These are phyloP conservation scores for Rhorus exstirpatorius DNA, from an alignment of 2,888 invertebrate species.

Conservation along the genomic window DNA sequence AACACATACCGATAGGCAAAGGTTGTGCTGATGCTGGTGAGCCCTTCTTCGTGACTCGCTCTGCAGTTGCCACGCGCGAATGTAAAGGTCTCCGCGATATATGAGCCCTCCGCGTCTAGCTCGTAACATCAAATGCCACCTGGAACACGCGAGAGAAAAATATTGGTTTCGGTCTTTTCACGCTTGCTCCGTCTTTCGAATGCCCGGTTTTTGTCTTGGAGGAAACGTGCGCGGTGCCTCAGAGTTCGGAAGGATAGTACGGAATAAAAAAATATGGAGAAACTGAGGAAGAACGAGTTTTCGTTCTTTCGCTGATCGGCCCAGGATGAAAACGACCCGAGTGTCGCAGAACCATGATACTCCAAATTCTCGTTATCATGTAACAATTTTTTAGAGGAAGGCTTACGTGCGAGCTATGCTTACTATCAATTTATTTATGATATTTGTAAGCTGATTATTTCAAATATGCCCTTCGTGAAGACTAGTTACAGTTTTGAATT, in stretches of 20 bases:
- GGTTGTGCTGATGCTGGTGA: conserved; percentile 81
- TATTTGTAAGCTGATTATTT: not conserved
- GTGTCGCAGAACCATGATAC: not conserved
- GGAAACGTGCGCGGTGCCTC: conserved; percentile 12
- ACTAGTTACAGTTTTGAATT: no score
- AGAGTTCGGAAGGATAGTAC: not conserved
- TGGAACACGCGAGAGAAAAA: conserved; percentile 78
- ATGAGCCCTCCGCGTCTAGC: conserved; percentile 85
- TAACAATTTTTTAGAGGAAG: not conserved
- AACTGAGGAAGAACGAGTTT: not conserved
- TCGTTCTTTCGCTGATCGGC: conserved; percentile 8
- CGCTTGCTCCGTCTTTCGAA: conserved; percentile 18
- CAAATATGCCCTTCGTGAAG: not conserved
- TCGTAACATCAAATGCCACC: conserved; percentile 87
- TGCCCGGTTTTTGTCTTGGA: not conserved
- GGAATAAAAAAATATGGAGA: not conserved
- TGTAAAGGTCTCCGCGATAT: conserved; percentile 87
- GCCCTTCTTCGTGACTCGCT: conserved; percentile 85
- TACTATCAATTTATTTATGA: not conserved
- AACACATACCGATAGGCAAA: conserved; percentile 82
- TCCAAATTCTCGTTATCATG: not conserved
- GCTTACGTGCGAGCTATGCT: not conserved
- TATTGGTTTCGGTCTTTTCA: conserved; percentile 42
- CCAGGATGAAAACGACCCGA: not conserved
- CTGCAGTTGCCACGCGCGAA: conserved; percentile 87